These are phyloP conservation scores for Excalfactoria chinensis DNA, from an alignment of 2,113 vertebrate species.

Conservation along the genomic window DNA sequence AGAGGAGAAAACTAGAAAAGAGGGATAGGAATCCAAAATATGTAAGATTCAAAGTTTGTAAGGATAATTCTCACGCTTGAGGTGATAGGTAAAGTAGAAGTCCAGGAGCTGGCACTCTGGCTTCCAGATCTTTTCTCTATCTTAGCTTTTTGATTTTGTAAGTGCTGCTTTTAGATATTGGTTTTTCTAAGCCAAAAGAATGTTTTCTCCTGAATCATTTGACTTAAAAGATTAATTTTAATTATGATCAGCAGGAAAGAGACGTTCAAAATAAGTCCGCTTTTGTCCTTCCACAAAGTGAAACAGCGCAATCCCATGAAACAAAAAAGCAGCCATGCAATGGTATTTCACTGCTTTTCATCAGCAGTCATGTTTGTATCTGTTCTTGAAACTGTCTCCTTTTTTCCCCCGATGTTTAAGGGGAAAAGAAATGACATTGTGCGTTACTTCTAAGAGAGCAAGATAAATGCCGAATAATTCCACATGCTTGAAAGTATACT, in stretches of 20 bases:
- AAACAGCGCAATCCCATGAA: constrained; percentile 43
- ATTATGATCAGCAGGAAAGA: not conserved
- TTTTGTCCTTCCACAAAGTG: not conserved
- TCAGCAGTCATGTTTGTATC: not conserved
- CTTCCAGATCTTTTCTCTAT: not conserved
- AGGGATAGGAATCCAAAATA: not conserved
- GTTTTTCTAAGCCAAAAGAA: not conserved
- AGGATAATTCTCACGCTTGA: not conserved
- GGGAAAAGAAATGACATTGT: rapidly evolving
- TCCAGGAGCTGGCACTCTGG: not conserved
- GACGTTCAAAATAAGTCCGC: not conserved
- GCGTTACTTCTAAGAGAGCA: not conserved
- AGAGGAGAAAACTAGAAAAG: not conserved
- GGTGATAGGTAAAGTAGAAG: not conserved
- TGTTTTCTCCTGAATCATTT: not conserved
- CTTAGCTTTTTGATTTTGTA: not conserved
- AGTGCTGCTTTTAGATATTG: not conserved
- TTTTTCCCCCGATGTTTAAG: not conserved
- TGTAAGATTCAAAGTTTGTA: rapidly evolving
- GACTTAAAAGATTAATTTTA: not conserved
- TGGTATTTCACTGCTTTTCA: constrained; percentile 20
- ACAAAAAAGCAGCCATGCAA: not conserved
- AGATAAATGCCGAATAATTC: not conserved
- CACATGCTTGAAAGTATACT: not conserved
- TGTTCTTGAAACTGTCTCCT: not conserved